Base-by-base conservation (phyloP, 2,113 vertebrate genomes). In the Epinephelus fuscoguttatus region DNA sequence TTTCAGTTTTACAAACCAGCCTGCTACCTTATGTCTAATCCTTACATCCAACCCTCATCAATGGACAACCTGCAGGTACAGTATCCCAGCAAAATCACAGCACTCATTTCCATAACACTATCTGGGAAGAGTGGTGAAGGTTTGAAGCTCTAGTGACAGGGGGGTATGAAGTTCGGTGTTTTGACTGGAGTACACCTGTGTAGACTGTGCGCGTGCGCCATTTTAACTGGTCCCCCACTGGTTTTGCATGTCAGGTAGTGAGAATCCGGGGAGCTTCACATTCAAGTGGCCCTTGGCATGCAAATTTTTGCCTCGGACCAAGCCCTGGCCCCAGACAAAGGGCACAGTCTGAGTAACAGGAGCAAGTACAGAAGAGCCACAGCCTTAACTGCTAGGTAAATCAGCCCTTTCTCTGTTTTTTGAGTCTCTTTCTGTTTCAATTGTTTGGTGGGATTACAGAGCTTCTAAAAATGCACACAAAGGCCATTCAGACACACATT, bases 221-320 rank as follows among this genome's bases (percentile, higher is more conserved):
- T 92, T 94, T 94, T 94, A 95, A 96, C 94, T 94, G 94, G 94
- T 92, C 93, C 88, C 67, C 93, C 90, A 75, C 93, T 81, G 81
- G 91, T 94, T 95, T 96, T 96, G 95, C 95, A 96, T 96, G 94
- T 83, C 91, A 95, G 95, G 90, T 91, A 94, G 89, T 94, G 92
- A 94, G 86, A 95, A 94, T 94, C 94, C 91, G 82, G 91, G 62
- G 81, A 91, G 79, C 87, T 92, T 85, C 91, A 69, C 88, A 95
- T 95, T 96, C 93, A 95, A 93, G 93, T 94, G 91, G 93, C 90
- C 93, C 93, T 90, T 89, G 76, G 78, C 88, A 96, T 96, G 95
- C 95, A 96, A 96, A 96, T 95, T 7, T 25, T 78, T 74, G 76
- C 60, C 78, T 71, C 68, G 67, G 68, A 89, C 91, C 88, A 86